Evolutionary conservation across 2,113 vertebrate genomes (phyloP).

Genomic region (Cinclus mexicanus): DNA sequence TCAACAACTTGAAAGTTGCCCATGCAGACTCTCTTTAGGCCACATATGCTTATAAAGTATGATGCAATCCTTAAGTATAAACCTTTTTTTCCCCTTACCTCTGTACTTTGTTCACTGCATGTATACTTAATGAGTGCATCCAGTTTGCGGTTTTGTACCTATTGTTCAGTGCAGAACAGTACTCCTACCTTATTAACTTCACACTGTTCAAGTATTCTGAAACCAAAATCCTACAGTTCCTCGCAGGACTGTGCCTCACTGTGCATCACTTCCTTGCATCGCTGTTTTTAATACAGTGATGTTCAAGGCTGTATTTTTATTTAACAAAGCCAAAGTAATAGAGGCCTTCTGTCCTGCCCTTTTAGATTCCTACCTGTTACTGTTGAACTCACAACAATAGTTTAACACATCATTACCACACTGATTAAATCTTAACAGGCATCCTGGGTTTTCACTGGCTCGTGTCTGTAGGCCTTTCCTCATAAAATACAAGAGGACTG

Average conservation of each 20-base stretch:
- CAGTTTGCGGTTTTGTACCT: accelerated
- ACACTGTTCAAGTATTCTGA: not conserved
- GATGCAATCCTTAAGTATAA: not conserved
- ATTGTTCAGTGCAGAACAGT: not conserved
- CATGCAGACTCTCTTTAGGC: not conserved
- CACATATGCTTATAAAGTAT: not conserved
- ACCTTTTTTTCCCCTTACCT: not conserved
- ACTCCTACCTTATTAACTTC: not conserved
- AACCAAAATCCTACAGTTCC: not conserved
- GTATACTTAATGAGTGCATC: not conserved
- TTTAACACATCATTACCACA: not conserved
- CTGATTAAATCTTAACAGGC: not conserved
- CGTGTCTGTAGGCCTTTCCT: not conserved
- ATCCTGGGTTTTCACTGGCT: not conserved
- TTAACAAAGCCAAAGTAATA: not conserved
- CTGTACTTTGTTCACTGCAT: not conserved
- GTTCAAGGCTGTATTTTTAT: not conserved
- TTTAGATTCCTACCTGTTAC: not conserved
- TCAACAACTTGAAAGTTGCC: not conserved
- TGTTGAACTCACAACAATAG: not conserved
- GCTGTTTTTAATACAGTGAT: not conserved
- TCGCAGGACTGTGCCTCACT: not conserved
- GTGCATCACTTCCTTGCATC: too few relatives aligned
- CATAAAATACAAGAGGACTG: not conserved
- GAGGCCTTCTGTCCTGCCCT: not conserved